These are phyloP conservation scores for Dipodomys ordii DNA, from an alignment of 2,113 vertebrate species.

Conservation along the genomic window DNA sequence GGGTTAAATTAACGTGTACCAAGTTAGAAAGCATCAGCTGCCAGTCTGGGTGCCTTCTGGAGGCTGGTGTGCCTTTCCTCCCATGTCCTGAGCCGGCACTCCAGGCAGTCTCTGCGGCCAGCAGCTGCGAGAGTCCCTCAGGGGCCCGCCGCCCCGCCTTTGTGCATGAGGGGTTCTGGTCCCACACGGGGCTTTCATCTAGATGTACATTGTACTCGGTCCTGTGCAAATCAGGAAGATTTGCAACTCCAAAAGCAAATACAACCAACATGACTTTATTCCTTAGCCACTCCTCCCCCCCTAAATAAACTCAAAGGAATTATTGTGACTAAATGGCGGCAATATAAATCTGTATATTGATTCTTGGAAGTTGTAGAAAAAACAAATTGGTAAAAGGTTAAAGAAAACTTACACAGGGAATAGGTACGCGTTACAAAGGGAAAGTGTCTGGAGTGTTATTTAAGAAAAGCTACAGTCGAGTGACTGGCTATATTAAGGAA, in stretches of 20 bases:
- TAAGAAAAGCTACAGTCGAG: neutral
- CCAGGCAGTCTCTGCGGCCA: constrained; percentile 17
- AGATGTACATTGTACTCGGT: neutral
- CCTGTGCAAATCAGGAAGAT: constrained; percentile 32
- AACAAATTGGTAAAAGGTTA: neutral
- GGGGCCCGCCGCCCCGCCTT: constrained; percentile 50
- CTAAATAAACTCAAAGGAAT: neutral
- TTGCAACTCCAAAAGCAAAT: constrained; percentile 19
- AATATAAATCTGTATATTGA: neutral
- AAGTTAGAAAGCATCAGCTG: constrained; percentile 74
- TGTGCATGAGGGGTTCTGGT: neutral
- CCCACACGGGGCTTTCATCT: neutral
- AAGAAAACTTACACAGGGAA: neutral
- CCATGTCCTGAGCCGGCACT: constrained; percentile 29
- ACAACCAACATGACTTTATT: neutral
- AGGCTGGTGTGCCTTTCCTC: constrained; percentile 31
- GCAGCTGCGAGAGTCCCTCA: constrained; percentile 57
- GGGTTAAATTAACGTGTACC: constrained; percentile 74
- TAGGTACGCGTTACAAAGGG: neutral
- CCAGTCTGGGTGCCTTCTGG: constrained; percentile 58
- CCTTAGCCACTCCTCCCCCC: neutral
- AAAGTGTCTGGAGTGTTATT: neutral
- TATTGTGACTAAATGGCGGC: neutral
- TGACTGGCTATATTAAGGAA: neutral
- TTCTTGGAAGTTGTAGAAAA: constrained; percentile 38